Evolutionary conservation across 2,113 vertebrate species (phyloP), one percentile per base, ranked within the genome.

Genomic region (Hydrochoerus hydrochaeris): DNA sequence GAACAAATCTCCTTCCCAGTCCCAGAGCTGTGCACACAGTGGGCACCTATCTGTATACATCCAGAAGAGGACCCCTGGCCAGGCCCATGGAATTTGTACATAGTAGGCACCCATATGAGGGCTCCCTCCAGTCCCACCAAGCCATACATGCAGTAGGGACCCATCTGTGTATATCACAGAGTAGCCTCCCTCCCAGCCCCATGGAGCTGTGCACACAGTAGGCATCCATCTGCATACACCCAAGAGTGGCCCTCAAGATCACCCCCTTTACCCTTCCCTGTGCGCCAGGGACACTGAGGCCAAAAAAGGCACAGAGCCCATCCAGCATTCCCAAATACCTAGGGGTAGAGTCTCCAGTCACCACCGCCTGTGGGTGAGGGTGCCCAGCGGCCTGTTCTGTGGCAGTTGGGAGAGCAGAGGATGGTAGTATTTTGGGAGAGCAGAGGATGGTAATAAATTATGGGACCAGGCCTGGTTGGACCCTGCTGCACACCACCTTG

Each of bases 251-350:
- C 58, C 41, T 35, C 26, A 63, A 7, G 44, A 52, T 63, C 22
- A 13, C 13, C 52, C 30, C 32, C 14, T 22, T 49, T 30, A 20
- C 32, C 16, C 17, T 41, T 89, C 12, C 0, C 62, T 7, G 9
- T 44, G 9, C 6, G 24, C 38, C 14, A 10, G 80, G 85, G 62
- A 93, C 57, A 85, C 44, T n/a, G 46, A 60, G 80, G 22, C 41
- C 49, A 0, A 38, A 2, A 69, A 16, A 16, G 10, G 54, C 6
- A 11, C 38, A 52, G 57, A 73, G 16, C 14, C 49, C 2, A 26
- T 26, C 9, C 32, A 1, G 5, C 5, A 30, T 17, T 14, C 69
- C 44, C 35, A 0, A n/a, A 57, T 24, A 44, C 5, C 3, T 7
- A 2, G 24, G 46, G 60, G 41, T 69, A 0, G 4, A 28, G 60